Conservation (phyloP, 2,888 invertebrate species). For the Allophyes oxyacanthae region DNA sequence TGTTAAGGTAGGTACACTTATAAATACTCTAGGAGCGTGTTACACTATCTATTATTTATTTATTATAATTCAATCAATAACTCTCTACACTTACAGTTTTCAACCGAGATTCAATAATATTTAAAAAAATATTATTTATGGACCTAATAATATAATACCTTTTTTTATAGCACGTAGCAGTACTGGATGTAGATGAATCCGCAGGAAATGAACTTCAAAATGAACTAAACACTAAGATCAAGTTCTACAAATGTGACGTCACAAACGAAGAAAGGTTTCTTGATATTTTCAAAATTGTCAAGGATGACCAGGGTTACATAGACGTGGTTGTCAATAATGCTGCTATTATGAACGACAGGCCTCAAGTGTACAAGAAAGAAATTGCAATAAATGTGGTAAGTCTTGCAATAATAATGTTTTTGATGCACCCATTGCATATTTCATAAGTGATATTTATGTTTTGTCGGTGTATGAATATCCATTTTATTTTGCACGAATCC, state of each 20-base stretch:
- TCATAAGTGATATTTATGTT: too few species aligned
- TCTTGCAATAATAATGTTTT: neutral
- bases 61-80: too few species aligned
- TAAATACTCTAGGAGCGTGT: too few species aligned
- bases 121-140: too few species aligned
- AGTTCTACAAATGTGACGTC: slow-evolving; percentile 68
- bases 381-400: slow-evolving; percentile 67
- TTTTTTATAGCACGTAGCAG: slow-evolving; percentile 59
- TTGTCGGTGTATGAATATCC: too few species aligned
- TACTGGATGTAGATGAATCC: slow-evolving; percentile 63
- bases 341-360: slow-evolving; percentile 35
- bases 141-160: too few species aligned
- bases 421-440: too few species aligned
- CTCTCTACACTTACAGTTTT: too few species aligned
- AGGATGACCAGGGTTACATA: slow-evolving; percentile 53
- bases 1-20: slow-evolving; percentile 61
- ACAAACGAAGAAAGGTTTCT: slow-evolving; percentile 52
- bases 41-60: too few species aligned
- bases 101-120: too few species aligned
- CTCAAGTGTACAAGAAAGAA: slow-evolving; percentile 50
- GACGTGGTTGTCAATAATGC: slow-evolving; percentile 71
- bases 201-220: slow-evolving; percentile 56
- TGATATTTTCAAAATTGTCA: slow-evolving; percentile 54
- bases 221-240: slow-evolving; percentile 57
- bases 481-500: too few species aligned